Evolutionary conservation across 2,888 invertebrate species (phyloP).

Genomic region (Euzophera pinguis): DNA sequence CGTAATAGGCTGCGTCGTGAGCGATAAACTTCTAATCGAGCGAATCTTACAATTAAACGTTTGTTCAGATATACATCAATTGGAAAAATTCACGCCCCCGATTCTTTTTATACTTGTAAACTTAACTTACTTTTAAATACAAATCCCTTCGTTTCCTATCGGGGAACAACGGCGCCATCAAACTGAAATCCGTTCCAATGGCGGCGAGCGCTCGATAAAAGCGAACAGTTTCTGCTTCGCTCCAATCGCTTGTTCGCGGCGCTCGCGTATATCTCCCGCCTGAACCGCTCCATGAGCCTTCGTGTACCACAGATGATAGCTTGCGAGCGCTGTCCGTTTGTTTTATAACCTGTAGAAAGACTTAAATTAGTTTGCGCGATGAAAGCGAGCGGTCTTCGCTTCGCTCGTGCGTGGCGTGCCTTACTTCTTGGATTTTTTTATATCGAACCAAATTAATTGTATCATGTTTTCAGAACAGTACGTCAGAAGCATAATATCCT

Average conservation of each 20-base stretch:
- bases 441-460: no score
- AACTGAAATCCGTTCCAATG: slow-evolving; percentile 94
- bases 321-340: slow-evolving; percentile 82
- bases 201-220: slow-evolving; percentile 95
- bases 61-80: no score
- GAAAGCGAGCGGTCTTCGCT: neutral
- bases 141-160: slow-evolving; percentile 88
- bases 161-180: slow-evolving; percentile 92
- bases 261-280: slow-evolving; percentile 84
- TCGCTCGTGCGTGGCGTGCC: no score
- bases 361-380: no score
- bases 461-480: no score
- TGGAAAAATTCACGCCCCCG: no score
- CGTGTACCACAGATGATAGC: slow-evolving; percentile 81
- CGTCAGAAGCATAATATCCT: no score
- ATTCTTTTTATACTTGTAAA: no score
- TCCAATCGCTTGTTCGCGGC: slow-evolving; percentile 87
- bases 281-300: slow-evolving; percentile 80
- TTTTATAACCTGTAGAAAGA: slow-evolving; percentile 82
- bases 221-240: slow-evolving; percentile 88
- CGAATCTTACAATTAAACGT: no score
- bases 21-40: no score
- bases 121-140: slow-evolving; percentile 84
- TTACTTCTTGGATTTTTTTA: no score
- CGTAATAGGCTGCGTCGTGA: no score